These are phyloP conservation scores for Cariama cristata DNA, from an alignment of 2,113 vertebrate species.

Conservation along the genomic window DNA sequence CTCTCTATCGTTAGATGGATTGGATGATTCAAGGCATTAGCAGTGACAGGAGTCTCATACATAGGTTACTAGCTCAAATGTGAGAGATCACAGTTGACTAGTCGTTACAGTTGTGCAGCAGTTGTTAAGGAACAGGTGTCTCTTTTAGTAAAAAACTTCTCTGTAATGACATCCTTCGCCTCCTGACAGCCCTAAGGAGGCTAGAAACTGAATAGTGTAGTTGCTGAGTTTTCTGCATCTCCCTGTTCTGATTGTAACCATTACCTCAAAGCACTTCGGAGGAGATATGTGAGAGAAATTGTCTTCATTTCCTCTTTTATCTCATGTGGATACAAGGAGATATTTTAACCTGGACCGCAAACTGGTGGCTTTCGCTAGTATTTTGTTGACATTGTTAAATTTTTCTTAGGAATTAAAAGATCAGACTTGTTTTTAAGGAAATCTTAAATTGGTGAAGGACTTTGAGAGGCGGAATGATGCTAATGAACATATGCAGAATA, in stretches of 20 bases:
- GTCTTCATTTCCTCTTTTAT: not conserved
- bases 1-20: slow-evolving; percentile 45
- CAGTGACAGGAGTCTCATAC: slow-evolving; percentile 33
- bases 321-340: not conserved
- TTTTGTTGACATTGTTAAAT: not conserved
- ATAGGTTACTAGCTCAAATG: slow-evolving; percentile 13
- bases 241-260: not conserved
- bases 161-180: not conserved
- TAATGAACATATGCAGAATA: not conserved
- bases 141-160: not conserved
- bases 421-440: not conserved
- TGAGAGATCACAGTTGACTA: slow-evolving; percentile 2
- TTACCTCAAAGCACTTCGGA: not conserved
- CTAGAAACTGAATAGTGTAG: not conserved
- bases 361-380: not conserved
- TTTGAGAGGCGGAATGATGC: not conserved
- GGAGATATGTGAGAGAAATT: not conserved
- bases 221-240: not conserved
- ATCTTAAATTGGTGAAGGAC: not conserved
- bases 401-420: not conserved
- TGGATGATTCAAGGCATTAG: slow-evolving; percentile 70
- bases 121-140: not conserved
- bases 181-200: not conserved
- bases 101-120: not conserved
- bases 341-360: not conserved